A percentile compares a stretch with the other conserved stretches of the same genome.
Evolutionary conservation across 2,113 vertebrate genomes (phyloP).

Genomic region (Calyptommatus sinebrachiatus): DNA sequence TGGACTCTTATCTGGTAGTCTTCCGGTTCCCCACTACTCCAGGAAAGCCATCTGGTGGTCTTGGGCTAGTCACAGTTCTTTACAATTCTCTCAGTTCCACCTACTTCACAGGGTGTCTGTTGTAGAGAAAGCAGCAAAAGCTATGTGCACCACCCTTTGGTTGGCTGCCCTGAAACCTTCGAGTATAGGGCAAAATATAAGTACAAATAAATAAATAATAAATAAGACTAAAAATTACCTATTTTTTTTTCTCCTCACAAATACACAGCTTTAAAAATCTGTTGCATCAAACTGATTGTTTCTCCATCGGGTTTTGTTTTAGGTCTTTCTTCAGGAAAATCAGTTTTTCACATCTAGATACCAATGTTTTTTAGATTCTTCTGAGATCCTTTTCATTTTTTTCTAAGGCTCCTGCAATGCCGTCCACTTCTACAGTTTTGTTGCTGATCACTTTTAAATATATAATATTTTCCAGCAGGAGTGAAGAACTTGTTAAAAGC

Average conservation of each 20-base stretch:
- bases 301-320: not conserved
- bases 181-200: too few relatives aligned
- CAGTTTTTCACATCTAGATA: not conserved
- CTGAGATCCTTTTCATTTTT: not conserved
- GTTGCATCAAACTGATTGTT: not conserved
- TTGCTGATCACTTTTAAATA: not conserved
- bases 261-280: not conserved
- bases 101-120: too few relatives aligned
- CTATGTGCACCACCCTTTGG: too few relatives aligned
- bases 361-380: not conserved
- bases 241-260: not conserved
- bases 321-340: not conserved
- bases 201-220: too few relatives aligned
- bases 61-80: too few relatives aligned
- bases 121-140: too few relatives aligned
- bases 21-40: too few relatives aligned
- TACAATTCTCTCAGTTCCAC: too few relatives aligned
- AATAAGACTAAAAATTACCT: not conserved
- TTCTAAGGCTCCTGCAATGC: not conserved
- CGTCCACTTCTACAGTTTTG: not conserved
- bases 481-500: slow-evolving; percentile 8
- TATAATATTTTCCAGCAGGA: not conserved
- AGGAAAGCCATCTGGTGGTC: too few relatives aligned
- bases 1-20: too few relatives aligned
- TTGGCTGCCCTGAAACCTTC: too few relatives aligned